Percentiles rank a stretch among this genome's conserved stretches.
Conservation (phyloP, 2,113 vertebrate species). For the Strigops habroptila region DNA sequence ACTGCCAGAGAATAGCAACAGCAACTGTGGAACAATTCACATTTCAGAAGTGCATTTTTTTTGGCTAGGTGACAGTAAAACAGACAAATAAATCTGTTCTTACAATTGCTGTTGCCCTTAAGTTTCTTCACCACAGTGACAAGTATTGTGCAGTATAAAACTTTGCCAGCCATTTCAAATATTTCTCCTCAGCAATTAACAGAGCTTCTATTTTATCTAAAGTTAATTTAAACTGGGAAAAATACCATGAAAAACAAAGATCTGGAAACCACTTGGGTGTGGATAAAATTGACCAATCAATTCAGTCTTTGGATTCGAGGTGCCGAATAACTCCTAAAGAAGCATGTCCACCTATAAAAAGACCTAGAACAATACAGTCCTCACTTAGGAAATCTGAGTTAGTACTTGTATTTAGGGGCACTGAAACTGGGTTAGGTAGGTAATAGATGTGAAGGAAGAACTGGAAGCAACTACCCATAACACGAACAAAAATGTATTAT, state of each 20-base stretch:
- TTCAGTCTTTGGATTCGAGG: background rate
- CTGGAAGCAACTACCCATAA: background rate
- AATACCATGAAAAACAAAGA: background rate
- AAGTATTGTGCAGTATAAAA: background rate
- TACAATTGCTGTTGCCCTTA: background rate
- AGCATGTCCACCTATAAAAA: background rate
- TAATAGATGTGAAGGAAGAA: background rate
- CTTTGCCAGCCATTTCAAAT: background rate
- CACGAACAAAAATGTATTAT: background rate
- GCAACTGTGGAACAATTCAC: background rate
- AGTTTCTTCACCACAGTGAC: background rate
- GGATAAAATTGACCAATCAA: background rate
- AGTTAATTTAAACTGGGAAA: background rate
- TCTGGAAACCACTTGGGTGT: background rate
- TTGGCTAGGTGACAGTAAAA: background rate
- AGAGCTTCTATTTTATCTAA: background rate
- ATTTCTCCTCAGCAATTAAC: background rate
- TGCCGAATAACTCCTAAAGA: background rate
- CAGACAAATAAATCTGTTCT: background rate
- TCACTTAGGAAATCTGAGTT: background rate
- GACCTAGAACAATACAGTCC: background rate
- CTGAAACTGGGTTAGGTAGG: background rate
- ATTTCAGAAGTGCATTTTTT: background rate
- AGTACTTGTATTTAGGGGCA: background rate
- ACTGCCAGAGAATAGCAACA: background rate